Conservation (phyloP, 1,140 invertebrate species). For the Orius laevigatus region DNA sequence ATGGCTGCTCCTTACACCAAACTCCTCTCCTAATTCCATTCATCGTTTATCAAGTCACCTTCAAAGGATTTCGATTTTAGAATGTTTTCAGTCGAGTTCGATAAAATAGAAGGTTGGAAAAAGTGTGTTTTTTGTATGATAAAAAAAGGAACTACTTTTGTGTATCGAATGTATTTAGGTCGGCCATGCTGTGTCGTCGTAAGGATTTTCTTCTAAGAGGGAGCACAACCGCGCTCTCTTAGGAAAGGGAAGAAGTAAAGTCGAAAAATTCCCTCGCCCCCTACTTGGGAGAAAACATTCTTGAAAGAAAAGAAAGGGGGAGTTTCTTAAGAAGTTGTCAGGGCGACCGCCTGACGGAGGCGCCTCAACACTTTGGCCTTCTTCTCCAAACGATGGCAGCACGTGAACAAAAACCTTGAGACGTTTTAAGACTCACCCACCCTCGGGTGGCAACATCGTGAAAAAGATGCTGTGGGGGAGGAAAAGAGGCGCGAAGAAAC, state of each 20-base stretch:
- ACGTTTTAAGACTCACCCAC: too few relatives aligned
- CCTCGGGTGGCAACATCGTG: too few relatives aligned
- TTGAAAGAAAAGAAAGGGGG: neutral
- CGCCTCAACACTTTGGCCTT: neutral
- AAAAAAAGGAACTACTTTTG: too few relatives aligned
- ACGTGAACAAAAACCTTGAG: neutral
- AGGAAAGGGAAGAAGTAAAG: slow-evolving; percentile 2
- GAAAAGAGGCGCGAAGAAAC: too few relatives aligned
- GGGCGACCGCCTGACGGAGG: neutral
- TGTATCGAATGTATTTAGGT: too few relatives aligned
- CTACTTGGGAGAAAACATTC: neutral
- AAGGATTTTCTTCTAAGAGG: neutral
- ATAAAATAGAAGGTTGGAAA: too few relatives aligned
- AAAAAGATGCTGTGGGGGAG: too few relatives aligned
- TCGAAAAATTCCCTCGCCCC: neutral
- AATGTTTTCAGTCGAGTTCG: too few relatives aligned
- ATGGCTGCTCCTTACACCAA: neutral
- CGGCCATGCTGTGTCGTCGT: too few relatives aligned
- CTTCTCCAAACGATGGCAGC: neutral
- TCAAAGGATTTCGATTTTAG: too few relatives aligned
- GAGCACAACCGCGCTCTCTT: slow-evolving; percentile 10
- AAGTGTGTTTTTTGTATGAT: too few relatives aligned
- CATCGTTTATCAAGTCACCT: too few relatives aligned
- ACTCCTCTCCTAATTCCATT: neutral
- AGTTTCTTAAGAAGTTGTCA: slow-evolving; percentile 3